Conservation (phyloP, 1,140 invertebrate species). For the Pseudomyrmex pallidus region DNA sequence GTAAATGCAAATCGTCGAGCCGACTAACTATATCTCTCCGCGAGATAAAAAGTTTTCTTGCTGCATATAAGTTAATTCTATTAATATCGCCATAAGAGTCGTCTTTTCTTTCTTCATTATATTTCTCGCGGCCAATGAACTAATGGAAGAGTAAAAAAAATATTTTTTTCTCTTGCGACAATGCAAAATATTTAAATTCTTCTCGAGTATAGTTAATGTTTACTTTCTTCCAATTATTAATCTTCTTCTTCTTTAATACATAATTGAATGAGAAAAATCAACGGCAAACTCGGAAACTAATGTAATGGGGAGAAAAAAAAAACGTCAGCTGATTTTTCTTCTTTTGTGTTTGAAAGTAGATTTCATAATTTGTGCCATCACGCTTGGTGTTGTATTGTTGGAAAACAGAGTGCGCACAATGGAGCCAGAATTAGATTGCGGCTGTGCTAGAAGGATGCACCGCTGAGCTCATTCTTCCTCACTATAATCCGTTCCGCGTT, state of each 20-base stretch:
- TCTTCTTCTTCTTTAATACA: neutral
- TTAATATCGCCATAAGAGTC: no score
- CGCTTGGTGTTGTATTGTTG: conserved; percentile 6
- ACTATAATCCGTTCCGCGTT: neutral
- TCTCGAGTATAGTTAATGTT: neutral
- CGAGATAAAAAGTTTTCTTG: neutral
- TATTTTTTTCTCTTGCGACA: no score
- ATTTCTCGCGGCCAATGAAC: no score
- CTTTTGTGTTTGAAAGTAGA: conserved; percentile 5
- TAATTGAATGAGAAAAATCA: neutral
- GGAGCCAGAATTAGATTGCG: conserved; percentile 32
- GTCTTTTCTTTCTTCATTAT: no score
- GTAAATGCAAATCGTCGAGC: neutral
- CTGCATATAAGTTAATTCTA: neutral
- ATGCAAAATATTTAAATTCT: no score
- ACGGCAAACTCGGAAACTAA: neutral
- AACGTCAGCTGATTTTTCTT: neutral
- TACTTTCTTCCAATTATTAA: neutral
- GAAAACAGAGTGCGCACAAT: conserved; percentile 15
- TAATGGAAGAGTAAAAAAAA: no score
- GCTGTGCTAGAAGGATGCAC: conserved; percentile 9
- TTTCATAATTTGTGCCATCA: conserved; percentile 50
- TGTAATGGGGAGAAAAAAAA: neutral
- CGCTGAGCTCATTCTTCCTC: conserved; percentile 18
- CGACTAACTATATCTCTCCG: neutral